phyloP scores from a whole-genome alignment of 2,797 vertebrate species.

The Chrysolophus pictus region DNA sequence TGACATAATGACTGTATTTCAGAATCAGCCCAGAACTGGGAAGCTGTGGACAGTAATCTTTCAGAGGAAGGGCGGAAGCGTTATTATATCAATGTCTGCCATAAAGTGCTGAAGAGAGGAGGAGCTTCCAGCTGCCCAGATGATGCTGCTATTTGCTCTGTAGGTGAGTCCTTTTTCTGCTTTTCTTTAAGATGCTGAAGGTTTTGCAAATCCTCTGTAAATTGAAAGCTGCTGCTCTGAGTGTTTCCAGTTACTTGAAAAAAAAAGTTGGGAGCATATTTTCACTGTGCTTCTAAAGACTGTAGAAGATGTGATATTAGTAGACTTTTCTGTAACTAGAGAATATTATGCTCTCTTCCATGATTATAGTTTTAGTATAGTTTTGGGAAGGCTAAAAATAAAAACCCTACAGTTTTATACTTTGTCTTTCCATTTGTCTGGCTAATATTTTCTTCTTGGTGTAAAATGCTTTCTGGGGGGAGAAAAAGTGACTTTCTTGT shows the following conservation, averaged over 20 bases:
- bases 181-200: neutral
- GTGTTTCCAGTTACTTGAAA: neutral
- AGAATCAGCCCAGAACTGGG: conserved; percentile 91
- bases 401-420: neutral
- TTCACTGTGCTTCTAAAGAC: neutral
- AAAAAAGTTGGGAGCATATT: neutral
- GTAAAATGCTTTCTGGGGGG: neutral
- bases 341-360: neutral
- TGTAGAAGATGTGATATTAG: neutral
- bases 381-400: neutral
- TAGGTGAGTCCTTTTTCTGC: conserved; percentile 82
- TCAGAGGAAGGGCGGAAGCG: conserved; percentile 70
- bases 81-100: conserved; percentile 93
- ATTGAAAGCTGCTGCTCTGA: neutral
- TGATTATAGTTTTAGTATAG: neutral
- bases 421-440: neutral
- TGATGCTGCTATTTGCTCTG: conserved; percentile 86
- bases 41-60: conserved; percentile 84
- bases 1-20: neutral
- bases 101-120: conserved; percentile 84
- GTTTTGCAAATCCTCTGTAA: neutral
- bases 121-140: conserved; percentile 81
- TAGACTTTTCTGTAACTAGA: neutral
- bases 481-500: neutral
- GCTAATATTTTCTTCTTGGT: neutral